Percentiles rank a stretch among this genome's conserved stretches.
phyloP scores from a whole-genome alignment of 2,797 vertebrate genomes.

The Aplochiton taeniatus region DNA sequence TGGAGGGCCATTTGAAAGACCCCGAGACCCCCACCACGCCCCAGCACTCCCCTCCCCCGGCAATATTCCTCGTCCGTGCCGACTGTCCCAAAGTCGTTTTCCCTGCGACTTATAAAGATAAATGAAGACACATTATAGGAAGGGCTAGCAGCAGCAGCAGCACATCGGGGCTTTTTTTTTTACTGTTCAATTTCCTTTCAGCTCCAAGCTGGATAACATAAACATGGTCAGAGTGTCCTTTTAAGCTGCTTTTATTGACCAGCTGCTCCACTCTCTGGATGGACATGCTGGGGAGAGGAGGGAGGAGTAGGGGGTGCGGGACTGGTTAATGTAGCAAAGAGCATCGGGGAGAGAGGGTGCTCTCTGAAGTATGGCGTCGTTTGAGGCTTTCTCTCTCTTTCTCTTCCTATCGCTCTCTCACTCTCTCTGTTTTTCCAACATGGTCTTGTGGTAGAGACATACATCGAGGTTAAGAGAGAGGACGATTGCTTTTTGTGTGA shows the following conservation, averaged over 20 bases:
- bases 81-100: conserved; percentile 45
- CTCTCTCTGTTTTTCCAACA: neutral
- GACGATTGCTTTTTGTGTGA: no score
- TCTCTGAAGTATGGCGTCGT: conserved; percentile 46
- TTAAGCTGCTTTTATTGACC: conserved; percentile 80
- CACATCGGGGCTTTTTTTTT: conserved; percentile 59
- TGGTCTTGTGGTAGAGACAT: neutral
- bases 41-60: neutral
- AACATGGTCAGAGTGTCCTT: conserved; percentile 74
- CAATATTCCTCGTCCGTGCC: no score
- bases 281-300: conserved; percentile 58
- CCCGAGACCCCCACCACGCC: conserved; percentile 17
- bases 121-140: conserved; percentile 58
- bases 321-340: conserved; percentile 59
- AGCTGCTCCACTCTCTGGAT: conserved; percentile 69
- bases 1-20: conserved; percentile 64
- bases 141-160: conserved; percentile 42
- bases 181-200: conserved; percentile 63
- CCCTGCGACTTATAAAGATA: conserved; percentile 61
- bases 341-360: conserved; percentile 28
- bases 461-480: no score
- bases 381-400: neutral
- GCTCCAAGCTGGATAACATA: conserved; percentile 61
- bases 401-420: neutral
- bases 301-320: conserved; percentile 38